Evolutionary conservation across 2,113 vertebrate genomes (phyloP), one percentile per base, ranked within the genome.

Genomic region (Anseranas semipalmata): DNA sequence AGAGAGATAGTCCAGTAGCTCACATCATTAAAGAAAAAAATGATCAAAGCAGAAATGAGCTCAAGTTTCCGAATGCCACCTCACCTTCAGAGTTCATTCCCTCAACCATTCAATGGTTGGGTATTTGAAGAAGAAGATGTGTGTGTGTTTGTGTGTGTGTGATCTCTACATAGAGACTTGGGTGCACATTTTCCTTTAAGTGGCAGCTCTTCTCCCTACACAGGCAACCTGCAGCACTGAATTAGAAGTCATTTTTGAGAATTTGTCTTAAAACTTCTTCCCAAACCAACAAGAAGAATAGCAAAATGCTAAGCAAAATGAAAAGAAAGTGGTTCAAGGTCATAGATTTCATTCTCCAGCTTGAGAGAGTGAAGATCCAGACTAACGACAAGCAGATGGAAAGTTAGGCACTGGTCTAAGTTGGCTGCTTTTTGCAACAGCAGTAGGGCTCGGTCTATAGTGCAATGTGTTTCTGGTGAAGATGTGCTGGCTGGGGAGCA

Each of bases 321-420:
- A 66, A 95, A 96, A 82, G 27, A 87, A 70, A 91, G 77, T 76
- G 33, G 35, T 87, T 91, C 87, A 35, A 85, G 87, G 87, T 95
- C 93, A 87, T 6, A 41, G 77, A 96, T 91, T 91, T 91, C 20
- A 56, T 87, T 87, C 58, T 85, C 24, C 19, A 35, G 48, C 89
- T 87, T 75, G 53, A 81, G 33, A 59, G 6, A 7, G 2, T 76
- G 77, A 87, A 93, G 70, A 89, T 89, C 33, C 85, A 85, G 74
- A 17, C 53, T 96, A 96, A 97, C 22, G 48, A 82, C 66, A 83
- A 97, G 70, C 96, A 97, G 94, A 96, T 96, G 94, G 87, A 27
- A 82, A 73, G 50, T 91, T 70, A 82, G 93, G 94, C 93, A 83
- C 62, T 37, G 58, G 70, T 74, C 48, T 85, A 65, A 65, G 70